A percentile compares a stretch with the other conserved stretches of the same genome.
Evolutionary conservation across 2,888 invertebrate species (phyloP).

Genomic region (Acutogordius australiensis): DNA sequence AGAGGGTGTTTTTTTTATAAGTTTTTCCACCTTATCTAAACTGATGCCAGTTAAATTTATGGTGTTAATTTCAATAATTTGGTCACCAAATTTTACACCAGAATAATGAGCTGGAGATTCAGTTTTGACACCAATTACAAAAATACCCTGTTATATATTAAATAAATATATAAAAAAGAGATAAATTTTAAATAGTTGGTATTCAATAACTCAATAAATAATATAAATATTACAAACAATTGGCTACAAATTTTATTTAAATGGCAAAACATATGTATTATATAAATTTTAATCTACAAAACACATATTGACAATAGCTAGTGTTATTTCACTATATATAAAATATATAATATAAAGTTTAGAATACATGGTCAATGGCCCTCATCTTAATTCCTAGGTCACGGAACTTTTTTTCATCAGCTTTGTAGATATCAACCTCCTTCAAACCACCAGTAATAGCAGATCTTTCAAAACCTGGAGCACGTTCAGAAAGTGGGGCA

Average conservation of each 20-base stretch:
- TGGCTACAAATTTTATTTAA: no score
- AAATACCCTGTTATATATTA: no score
- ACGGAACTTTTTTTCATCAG: conserved; percentile 42
- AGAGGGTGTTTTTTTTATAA: conserved; percentile 46
- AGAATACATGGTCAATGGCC: no score
- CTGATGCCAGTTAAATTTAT: conserved; percentile 39
- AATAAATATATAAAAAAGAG: no score
- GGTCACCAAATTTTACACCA: conserved; percentile 64
- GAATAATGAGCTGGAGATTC: conserved; percentile 50
- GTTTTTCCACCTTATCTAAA: conserved; percentile 45
- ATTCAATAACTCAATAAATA: no score
- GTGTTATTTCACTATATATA: no score
- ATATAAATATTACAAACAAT: no score
- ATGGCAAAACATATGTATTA: no score
- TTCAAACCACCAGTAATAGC: conserved; percentile 54
- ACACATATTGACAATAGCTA: no score
- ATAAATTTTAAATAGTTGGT: no score
- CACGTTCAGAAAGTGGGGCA: conserved; percentile 52
- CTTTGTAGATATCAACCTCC: conserved; percentile 49
- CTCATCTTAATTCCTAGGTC: conserved; percentile 48
- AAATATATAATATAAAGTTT: no score
- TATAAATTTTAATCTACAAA: not conserved
- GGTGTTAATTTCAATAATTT: conserved; percentile 54
- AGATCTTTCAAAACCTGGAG: conserved; percentile 40
- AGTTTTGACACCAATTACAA: conserved; percentile 51